Evolutionary conservation across 2,888 invertebrate genomes (phyloP).

Genomic region (Flexamia atlantica): DNA sequence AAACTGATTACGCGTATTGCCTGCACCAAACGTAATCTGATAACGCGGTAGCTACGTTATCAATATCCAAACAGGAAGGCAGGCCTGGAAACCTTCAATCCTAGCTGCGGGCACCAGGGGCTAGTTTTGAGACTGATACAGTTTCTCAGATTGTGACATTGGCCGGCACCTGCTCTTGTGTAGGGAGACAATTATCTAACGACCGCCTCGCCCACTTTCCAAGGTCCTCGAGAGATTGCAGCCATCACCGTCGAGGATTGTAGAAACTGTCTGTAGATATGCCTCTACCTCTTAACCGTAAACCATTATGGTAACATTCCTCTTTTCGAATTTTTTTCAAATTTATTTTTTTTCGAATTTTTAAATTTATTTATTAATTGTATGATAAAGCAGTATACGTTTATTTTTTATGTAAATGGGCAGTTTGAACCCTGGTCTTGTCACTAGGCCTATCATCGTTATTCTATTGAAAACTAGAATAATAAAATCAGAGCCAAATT

Average conservation of each 20-base stretch:
- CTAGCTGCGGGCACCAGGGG: background rate
- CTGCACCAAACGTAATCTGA: background rate
- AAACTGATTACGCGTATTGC: background rate
- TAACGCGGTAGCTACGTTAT: background rate
- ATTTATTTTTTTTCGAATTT: too few relatives aligned
- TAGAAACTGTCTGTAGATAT: background rate
- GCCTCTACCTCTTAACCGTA: too few relatives aligned
- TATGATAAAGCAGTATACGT: too few relatives aligned
- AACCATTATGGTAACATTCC: too few relatives aligned
- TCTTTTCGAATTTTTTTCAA: too few relatives aligned
- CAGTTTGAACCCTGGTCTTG: too few relatives aligned
- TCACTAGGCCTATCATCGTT: too few relatives aligned
- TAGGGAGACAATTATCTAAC: background rate
- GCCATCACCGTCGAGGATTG: background rate
- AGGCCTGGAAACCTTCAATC: background rate
- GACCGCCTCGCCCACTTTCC: slow-evolving; percentile 7
- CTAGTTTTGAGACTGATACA: slow-evolving; percentile 11
- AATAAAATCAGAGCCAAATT: too few relatives aligned
- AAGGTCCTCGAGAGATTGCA: background rate
- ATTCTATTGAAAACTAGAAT: too few relatives aligned
- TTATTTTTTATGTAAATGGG: too few relatives aligned
- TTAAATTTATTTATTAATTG: too few relatives aligned
- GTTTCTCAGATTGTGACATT: slow-evolving; percentile 13
- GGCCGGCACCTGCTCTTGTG: background rate
- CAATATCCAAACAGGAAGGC: background rate